A percentile compares a stretch with the other conserved stretches of the same genome.
Evolutionary conservation across 2,113 vertebrate species (phyloP).

Genomic region (Gallinago media): DNA sequence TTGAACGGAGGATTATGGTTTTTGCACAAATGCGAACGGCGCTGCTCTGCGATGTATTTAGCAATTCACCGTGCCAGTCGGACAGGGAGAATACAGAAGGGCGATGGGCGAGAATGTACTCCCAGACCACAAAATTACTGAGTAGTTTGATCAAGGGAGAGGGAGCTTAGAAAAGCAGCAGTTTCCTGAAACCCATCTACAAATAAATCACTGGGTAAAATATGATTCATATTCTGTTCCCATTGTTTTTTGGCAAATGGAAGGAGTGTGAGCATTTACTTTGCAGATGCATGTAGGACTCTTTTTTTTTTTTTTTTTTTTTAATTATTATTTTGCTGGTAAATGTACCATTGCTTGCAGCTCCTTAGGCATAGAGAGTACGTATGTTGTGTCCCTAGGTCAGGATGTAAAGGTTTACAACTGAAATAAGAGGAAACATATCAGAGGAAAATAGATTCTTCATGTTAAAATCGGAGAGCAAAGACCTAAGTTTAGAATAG

Average conservation of each 20-base stretch:
- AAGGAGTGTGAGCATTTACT: not conserved
- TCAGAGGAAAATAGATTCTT: not conserved
- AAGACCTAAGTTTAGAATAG: not conserved
- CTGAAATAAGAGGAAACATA: not conserved
- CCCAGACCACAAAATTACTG: not conserved
- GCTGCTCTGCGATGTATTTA: not conserved
- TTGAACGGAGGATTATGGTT: not conserved
- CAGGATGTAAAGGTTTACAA: accelerated
- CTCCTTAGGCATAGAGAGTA: not conserved
- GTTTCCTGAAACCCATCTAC: not conserved
- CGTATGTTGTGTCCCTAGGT: not conserved
- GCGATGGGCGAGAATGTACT: not conserved
- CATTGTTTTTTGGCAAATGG: conserved; percentile 15
- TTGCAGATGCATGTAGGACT: conserved; percentile 18
- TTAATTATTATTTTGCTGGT: not conserved
- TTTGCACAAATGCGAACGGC: not conserved
- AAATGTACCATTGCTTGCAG: conserved; percentile 2
- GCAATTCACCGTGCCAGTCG: not conserved
- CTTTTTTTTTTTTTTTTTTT: not conserved
- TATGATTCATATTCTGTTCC: not conserved
- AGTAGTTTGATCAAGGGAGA: not conserved
- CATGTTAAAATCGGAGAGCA: not conserved
- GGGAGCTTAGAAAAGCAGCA: not conserved
- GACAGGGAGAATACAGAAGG: not conserved
- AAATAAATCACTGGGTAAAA: conserved; percentile 32